These are phyloP conservation scores for Setipinna tenuifilis DNA, from an alignment of 2,797 vertebrate species.

Conservation along the genomic window DNA sequence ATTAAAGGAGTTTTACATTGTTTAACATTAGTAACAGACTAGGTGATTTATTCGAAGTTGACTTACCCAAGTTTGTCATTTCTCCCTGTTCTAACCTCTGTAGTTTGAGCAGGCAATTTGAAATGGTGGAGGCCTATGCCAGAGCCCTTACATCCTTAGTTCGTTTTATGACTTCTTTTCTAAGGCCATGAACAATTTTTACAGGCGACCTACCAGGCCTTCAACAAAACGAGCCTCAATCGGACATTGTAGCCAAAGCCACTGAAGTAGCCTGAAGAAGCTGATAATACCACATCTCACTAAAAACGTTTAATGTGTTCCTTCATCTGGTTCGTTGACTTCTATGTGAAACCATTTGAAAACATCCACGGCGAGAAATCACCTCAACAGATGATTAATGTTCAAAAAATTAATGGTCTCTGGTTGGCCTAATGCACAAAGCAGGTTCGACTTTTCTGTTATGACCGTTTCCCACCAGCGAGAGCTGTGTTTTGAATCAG, in stretches of 20 bases:
- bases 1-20: too few relatives aligned
- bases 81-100: not conserved
- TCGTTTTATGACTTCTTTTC: not conserved
- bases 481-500: constrained; percentile 15
- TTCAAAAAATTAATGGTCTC: not conserved
- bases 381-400: not conserved
- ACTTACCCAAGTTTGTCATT: too few relatives aligned
- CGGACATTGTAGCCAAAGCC: not conserved
- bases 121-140: not conserved
- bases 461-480: not conserved
- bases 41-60: too few relatives aligned
- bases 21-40: too few relatives aligned
- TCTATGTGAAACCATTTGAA: not conserved
- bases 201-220: not conserved
- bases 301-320: not conserved
- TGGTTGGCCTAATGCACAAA: constrained; percentile 21
- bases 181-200: not conserved
- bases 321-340: not conserved
- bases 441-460: constrained; percentile 12
- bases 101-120: not conserved
- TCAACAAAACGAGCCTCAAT: not conserved
- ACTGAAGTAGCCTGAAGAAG: not conserved
- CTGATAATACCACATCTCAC: not conserved
- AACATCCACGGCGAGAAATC: not conserved
- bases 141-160: not conserved